Evolutionary conservation across 2,113 vertebrate genomes (phyloP).

Genomic region (Xiphorhynchus elegans): DNA sequence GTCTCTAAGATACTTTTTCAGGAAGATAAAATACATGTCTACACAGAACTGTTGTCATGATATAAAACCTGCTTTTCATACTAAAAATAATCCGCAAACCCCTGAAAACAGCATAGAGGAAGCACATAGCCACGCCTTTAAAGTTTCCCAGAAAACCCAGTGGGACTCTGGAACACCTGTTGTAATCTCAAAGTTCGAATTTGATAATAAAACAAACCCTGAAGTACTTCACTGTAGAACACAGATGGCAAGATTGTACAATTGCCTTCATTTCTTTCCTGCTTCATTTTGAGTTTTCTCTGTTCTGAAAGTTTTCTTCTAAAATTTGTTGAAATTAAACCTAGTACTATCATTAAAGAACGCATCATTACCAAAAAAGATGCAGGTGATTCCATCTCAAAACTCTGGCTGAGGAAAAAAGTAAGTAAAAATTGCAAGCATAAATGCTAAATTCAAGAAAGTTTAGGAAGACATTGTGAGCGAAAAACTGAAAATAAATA

Average conservation of each 20-base stretch:
- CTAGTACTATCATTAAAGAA: not conserved
- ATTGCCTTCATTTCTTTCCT: not conserved
- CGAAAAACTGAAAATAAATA: not conserved
- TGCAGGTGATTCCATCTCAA: not conserved
- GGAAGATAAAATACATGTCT: constrained; percentile 28
- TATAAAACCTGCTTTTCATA: not conserved
- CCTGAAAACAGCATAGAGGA: not conserved
- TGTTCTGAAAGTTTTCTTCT: not conserved
- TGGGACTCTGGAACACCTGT: not conserved
- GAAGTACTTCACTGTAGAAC: not conserved
- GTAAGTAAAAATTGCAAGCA: not conserved
- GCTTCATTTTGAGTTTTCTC: not conserved
- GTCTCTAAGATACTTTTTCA: constrained; percentile 77
- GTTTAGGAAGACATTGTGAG: not conserved
- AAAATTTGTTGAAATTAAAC: not conserved
- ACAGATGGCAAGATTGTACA: not conserved
- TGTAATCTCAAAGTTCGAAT: not conserved
- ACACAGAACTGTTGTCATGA: not conserved
- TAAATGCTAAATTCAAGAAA: not conserved
- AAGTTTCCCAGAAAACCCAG: not conserved
- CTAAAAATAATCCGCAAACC: not conserved
- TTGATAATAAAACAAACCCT: not conserved
- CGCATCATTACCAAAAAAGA: not conserved
- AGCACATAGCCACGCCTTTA: not conserved
- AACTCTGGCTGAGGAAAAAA: not conserved